These are phyloP conservation scores for Enteromius fasciolatus DNA, from an alignment of 2,797 vertebrate genomes.

Conservation along the genomic window DNA sequence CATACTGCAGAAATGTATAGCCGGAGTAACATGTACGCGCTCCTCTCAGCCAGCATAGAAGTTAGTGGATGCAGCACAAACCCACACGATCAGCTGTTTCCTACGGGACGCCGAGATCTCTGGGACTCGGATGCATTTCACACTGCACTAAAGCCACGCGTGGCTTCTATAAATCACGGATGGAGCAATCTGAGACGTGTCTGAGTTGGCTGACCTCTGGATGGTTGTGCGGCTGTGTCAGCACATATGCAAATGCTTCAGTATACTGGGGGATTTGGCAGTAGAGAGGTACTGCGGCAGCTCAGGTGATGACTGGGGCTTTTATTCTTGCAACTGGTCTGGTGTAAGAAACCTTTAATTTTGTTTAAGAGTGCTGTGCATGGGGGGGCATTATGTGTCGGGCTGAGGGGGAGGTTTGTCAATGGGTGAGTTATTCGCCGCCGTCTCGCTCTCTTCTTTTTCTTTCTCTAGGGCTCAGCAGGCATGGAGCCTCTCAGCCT, in stretches of 20 bases:
- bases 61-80: slow-evolving; percentile 1
- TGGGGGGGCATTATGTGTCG: slow-evolving; percentile 28
- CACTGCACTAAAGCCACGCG: slow-evolving; percentile 8
- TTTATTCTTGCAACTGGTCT: slow-evolving; percentile 35
- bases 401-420: neutral
- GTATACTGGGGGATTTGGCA: slow-evolving; percentile 48
- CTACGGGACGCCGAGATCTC: slow-evolving; percentile 5
- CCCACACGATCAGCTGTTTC: slow-evolving; percentile 13
- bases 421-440: slow-evolving; percentile 17
- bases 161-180: slow-evolving; percentile 43
- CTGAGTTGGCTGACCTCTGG: slow-evolving; percentile 47
- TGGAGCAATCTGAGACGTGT: slow-evolving; percentile 51
- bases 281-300: slow-evolving; percentile 57
- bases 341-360: slow-evolving; percentile 33
- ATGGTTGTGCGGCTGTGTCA: slow-evolving; percentile 48
- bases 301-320: slow-evolving; percentile 53
- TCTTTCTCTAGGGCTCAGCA: slow-evolving; percentile 68
- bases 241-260: slow-evolving; percentile 56
- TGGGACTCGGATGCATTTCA: slow-evolving; percentile 3
- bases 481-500: slow-evolving; percentile 77
- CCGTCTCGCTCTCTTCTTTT: slow-evolving; percentile 20
- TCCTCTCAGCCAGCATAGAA: slow-evolving; percentile 9
- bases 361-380: slow-evolving; percentile 20
- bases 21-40: neutral
- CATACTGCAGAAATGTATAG: slow-evolving; percentile 22